These are phyloP conservation scores for Numenius arquata DNA, from an alignment of 2,113 vertebrate genomes.

Conservation along the genomic window DNA sequence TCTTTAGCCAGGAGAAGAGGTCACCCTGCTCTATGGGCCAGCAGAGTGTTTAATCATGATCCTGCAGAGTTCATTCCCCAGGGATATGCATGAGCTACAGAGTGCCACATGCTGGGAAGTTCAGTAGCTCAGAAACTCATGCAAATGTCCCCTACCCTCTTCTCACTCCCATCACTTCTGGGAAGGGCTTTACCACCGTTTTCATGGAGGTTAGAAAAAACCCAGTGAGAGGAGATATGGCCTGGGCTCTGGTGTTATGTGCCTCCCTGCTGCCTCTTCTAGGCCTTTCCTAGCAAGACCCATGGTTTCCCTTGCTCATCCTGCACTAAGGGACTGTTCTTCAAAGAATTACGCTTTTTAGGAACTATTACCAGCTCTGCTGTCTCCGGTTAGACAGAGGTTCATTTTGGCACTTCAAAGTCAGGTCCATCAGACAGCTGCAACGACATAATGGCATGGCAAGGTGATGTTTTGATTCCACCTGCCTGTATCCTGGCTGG, in stretches of 20 bases:
- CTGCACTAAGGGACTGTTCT: background rate
- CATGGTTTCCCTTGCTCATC: background rate
- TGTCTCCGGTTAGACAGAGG: background rate
- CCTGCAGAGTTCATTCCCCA: background rate
- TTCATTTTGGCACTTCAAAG: background rate
- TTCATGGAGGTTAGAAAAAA: background rate
- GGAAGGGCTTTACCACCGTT: background rate
- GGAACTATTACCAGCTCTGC: background rate
- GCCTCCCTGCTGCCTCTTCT: background rate
- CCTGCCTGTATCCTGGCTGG: background rate
- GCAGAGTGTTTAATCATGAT: background rate
- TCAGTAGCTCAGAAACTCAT: background rate
- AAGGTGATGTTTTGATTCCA: background rate
- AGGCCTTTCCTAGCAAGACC: background rate
- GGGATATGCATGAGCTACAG: background rate
- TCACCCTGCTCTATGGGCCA: background rate
- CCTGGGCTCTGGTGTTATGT: background rate
- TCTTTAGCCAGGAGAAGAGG: background rate
- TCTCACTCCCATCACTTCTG: background rate
- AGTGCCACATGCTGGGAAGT: background rate
- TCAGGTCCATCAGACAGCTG: background rate
- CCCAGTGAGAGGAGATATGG: background rate
- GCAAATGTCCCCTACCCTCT: background rate
- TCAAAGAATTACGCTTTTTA: background rate
- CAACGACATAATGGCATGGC: rapidly evolving